phyloP scores from a whole-genome alignment of 2,888 invertebrate species.

The Apamea monoglypha region DNA sequence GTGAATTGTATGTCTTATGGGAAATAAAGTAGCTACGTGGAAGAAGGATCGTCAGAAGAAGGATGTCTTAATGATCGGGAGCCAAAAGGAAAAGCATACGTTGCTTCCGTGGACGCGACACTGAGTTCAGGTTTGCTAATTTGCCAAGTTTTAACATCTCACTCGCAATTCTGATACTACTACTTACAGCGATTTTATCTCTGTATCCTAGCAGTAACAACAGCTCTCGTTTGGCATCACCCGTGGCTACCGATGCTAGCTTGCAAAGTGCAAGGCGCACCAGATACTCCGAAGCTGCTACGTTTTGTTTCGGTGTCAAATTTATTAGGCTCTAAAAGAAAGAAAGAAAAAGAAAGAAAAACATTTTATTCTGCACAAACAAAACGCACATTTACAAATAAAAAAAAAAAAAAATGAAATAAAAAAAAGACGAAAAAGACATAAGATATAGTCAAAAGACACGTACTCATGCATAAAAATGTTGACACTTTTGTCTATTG shows the following conservation, averaged over 20 bases:
- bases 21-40: not conserved
- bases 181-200: conserved; percentile 63
- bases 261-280: conserved; percentile 76
- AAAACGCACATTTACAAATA: too few species aligned
- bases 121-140: too few species aligned
- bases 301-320: conserved; percentile 63
- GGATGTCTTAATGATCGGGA: not conserved
- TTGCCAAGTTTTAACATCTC: not conserved
- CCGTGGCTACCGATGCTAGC: conserved; percentile 71
- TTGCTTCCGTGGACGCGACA: too few species aligned
- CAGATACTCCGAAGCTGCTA: conserved; percentile 72
- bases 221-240: conserved; percentile 71
- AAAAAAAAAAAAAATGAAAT: too few species aligned
- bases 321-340: conserved; percentile 72
- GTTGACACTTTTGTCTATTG: too few species aligned
- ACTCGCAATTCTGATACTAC: not conserved
- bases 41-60: not conserved
- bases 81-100: too few species aligned
- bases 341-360: too few species aligned
- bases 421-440: too few species aligned
- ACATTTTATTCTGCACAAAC: too few species aligned
- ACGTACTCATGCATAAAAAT: too few species aligned
- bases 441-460: too few species aligned
- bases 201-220: conserved; percentile 70
- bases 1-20: not conserved